Conservation (phyloP, 2,113 vertebrate species). For the Tonatia bakeri region DNA sequence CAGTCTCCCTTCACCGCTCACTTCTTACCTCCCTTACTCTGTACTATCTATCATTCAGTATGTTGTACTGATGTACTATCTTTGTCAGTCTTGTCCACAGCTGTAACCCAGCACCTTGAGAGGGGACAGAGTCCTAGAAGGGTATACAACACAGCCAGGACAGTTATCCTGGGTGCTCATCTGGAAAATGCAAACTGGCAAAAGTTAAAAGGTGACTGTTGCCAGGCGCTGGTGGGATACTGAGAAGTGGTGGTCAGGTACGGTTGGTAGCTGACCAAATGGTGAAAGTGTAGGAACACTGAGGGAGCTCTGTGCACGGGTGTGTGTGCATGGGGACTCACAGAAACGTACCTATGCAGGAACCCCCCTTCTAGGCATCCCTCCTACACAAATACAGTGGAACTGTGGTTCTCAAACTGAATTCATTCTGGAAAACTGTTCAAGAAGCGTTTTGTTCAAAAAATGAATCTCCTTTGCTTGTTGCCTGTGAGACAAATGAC, state of each 20-base stretch:
- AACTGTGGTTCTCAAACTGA: no score
- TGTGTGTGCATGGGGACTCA: background rate
- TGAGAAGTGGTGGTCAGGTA: accelerated
- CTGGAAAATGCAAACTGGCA: background rate
- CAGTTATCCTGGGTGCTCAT: accelerated
- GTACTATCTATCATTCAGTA: background rate
- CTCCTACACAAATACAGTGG: background rate
- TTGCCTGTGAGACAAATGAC: no score
- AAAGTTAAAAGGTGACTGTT: accelerated
- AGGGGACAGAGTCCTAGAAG: background rate
- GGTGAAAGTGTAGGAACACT: background rate
- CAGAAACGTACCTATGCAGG: background rate
- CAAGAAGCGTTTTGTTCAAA: no score
- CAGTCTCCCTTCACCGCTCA: background rate
- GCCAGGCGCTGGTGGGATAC: background rate
- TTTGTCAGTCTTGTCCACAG: no score
- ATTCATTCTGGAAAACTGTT: no score
- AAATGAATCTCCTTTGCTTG: no score
- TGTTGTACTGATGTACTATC: background rate
- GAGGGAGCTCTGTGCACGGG: background rate
- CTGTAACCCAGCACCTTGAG: background rate
- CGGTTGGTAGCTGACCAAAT: background rate
- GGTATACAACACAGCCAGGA: background rate
- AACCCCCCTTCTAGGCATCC: background rate
- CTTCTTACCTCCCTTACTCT: no score